Percentiles rank a stretch among this genome's conserved stretches.
These are phyloP conservation scores for Malaclemys terrapin DNA, from an alignment of 2,113 vertebrate genomes.

Conservation along the genomic window DNA sequence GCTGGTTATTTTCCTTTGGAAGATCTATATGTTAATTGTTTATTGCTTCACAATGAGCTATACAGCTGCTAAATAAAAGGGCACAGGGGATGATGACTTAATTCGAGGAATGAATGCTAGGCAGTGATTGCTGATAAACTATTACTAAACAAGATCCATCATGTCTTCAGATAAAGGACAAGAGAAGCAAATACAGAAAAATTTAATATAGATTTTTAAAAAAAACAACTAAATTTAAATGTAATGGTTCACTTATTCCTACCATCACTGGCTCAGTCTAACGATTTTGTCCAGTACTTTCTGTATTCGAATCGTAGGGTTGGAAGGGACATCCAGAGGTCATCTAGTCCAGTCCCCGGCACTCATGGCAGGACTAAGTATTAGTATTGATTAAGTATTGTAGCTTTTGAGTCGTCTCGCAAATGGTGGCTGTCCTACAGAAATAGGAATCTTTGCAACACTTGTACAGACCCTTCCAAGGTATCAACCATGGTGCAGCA, in stretches of 20 bases:
- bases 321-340: too few species aligned
- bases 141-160: not conserved
- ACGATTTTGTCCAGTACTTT: not conserved
- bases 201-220: accelerated
- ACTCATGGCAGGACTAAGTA: too few species aligned
- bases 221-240: too few species aligned
- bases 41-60: not conserved
- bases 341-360: too few species aligned
- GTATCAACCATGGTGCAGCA: too few species aligned
- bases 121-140: not conserved
- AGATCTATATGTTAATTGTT: not conserved
- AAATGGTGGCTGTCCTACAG: accelerated
- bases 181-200: not conserved
- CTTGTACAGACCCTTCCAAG: too few species aligned
- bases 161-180: not conserved
- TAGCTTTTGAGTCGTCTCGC: not conserved
- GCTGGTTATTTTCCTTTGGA: not conserved
- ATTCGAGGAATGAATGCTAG: accelerated
- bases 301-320: too few species aligned
- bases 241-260: not conserved
- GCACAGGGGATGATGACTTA: not conserved
- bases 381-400: accelerated
- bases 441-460: not conserved
- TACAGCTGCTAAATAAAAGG: accelerated
- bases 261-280: accelerated